Conservation (phyloP, 2,888 invertebrate species). For the Melipona bicolor region DNA sequence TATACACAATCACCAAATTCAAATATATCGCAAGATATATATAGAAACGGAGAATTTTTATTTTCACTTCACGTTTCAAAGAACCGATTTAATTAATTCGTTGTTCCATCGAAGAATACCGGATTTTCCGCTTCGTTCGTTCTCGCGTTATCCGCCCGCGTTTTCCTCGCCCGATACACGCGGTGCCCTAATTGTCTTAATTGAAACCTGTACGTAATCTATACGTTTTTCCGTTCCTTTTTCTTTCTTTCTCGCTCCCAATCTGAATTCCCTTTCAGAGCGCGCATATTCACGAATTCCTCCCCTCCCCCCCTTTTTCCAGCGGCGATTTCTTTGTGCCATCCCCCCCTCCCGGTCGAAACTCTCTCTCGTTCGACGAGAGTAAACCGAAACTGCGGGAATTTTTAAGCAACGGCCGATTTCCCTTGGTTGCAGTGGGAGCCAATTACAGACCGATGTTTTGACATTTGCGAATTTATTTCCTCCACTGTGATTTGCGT, state of each 20-base stretch:
- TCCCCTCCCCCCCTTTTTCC: no score
- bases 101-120: neutral
- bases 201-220: neutral
- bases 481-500: neutral
- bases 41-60: neutral
- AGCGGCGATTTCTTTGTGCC: neutral
- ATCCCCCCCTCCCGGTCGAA: neutral
- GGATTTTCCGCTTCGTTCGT: neutral
- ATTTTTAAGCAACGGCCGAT: neutral
- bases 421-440: neutral
- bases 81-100: neutral
- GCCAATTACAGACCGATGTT: neutral
- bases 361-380: neutral
- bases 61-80: neutral
- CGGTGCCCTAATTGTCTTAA: neutral
- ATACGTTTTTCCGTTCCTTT: neutral
- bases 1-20: no score
- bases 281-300: neutral
- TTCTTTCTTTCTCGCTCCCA: neutral
- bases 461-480: neutral
- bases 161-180: neutral
- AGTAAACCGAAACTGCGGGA: neutral
- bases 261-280: neutral
- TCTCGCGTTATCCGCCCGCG: neutral
- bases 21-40: neutral